Conservation (phyloP, 2,888 invertebrate genomes). For the Atethmia centrago region DNA sequence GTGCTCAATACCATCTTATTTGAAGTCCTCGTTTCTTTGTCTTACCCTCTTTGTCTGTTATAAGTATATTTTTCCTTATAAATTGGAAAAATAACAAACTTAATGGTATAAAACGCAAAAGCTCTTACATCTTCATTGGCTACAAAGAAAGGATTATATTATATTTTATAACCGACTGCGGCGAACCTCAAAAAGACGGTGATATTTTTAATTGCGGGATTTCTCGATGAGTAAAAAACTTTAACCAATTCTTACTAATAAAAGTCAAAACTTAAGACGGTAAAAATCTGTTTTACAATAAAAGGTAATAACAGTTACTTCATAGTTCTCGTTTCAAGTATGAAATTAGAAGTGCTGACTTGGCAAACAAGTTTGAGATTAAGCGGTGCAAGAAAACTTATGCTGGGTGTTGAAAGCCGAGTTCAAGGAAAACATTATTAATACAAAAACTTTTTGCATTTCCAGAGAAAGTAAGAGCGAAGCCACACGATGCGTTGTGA, state of each 20-base stretch:
- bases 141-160: neutral
- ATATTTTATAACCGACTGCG: neutral
- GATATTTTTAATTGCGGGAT: neutral
- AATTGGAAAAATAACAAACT: neutral
- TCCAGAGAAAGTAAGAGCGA: neutral
- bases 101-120: neutral
- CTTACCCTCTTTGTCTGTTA: neutral
- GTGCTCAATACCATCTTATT: neutral
- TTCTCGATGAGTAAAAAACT: neutral
- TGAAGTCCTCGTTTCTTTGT: neutral
- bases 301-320: slow-evolving; percentile 5
- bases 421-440: slow-evolving; percentile 33
- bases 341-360: slow-evolving; percentile 50
- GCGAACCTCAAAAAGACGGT: neutral
- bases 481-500: too few relatives aligned
- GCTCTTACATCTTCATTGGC: neutral
- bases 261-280: neutral
- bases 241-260: neutral
- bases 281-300: slow-evolving; percentile 25
- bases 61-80: neutral
- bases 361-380: slow-evolving; percentile 52
- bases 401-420: slow-evolving; percentile 33
- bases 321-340: slow-evolving; percentile 20
- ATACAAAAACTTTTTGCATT: slow-evolving; percentile 16
- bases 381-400: slow-evolving; percentile 51